Conservation (phyloP, 1,140 invertebrate genomes). For the Polypedilum pembai region DNA sequence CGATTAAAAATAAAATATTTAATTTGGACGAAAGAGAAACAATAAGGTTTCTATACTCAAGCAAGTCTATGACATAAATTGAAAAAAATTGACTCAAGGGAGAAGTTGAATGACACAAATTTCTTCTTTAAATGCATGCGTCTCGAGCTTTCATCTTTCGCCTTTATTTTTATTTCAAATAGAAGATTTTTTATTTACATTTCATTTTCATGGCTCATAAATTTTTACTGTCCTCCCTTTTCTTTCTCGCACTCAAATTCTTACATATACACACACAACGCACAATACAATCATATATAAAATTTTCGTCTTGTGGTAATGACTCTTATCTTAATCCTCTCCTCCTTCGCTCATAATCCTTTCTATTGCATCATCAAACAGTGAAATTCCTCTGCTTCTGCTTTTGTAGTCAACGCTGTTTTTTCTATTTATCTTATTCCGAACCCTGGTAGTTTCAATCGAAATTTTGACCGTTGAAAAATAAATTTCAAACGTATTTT, state of each 20-base stretch:
- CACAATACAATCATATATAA: no score
- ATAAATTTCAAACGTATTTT: no score
- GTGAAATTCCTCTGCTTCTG: no score
- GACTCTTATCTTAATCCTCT: neutral
- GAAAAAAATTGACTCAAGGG: neutral
- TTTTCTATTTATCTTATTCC: no score
- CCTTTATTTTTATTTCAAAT: neutral
- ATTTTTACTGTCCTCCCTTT: neutral
- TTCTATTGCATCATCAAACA: slow-evolving; percentile 7
- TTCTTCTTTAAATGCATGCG: neutral
- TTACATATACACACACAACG: neutral
- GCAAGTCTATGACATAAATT: no score
- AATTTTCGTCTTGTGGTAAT: neutral
- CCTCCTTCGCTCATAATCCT: neutral
- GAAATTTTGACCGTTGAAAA: no score
- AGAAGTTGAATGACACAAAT: slow-evolving; percentile 18
- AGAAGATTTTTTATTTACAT: slow-evolving; percentile 10
- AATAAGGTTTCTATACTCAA: no score
- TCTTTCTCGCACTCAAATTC: neutral
- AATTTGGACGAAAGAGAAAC: no score
- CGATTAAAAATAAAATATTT: neutral
- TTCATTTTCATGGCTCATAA: slow-evolving; percentile 13
- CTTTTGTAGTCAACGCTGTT: no score
- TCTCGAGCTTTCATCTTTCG: neutral
- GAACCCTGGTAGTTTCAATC: no score